These are phyloP conservation scores for Ramphastos sulfuratus DNA, from an alignment of 2,113 vertebrate species.

Conservation along the genomic window DNA sequence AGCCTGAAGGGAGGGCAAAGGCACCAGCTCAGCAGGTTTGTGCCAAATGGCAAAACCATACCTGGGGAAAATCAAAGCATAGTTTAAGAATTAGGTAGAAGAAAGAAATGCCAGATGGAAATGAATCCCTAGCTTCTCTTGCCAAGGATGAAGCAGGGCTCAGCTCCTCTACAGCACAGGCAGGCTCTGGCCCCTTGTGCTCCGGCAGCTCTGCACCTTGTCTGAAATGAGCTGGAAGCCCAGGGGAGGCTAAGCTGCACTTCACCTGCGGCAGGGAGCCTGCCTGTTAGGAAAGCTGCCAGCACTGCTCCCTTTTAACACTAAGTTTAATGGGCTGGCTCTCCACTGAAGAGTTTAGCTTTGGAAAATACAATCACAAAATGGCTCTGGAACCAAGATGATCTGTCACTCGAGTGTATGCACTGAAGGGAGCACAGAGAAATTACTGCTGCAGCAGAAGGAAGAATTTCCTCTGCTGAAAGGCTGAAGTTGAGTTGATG, in stretches of 20 bases:
- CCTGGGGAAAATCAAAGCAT: not conserved
- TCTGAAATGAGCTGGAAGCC: not conserved
- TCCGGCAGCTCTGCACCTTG: not conserved
- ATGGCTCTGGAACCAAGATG: not conserved
- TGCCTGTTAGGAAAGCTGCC: conserved; percentile 32
- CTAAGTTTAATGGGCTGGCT: conserved; percentile 7
- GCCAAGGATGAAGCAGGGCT: not conserved
- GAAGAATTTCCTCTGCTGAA: not conserved
- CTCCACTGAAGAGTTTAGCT: not conserved
- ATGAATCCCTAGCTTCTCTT: not conserved
- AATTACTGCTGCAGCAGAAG: conserved; percentile 39
- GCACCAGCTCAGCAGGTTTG: not conserved
- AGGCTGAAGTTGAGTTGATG: not conserved
- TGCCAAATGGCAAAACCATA: not conserved
- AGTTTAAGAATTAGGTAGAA: not conserved
- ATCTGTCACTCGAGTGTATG: not conserved
- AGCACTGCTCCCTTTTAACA: not conserved
- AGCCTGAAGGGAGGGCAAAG: not conserved
- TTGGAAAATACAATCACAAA: conserved; percentile 21
- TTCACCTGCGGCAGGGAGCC: conserved; percentile 41
- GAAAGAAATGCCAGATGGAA: not conserved
- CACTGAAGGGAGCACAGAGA: not conserved
- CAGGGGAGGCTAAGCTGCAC: conserved; percentile 11
- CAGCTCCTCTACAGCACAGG: not conserved
- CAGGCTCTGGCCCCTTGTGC: not conserved